These are phyloP conservation scores for Argya squamiceps DNA, from an alignment of 2,797 vertebrate species.

Conservation along the genomic window DNA sequence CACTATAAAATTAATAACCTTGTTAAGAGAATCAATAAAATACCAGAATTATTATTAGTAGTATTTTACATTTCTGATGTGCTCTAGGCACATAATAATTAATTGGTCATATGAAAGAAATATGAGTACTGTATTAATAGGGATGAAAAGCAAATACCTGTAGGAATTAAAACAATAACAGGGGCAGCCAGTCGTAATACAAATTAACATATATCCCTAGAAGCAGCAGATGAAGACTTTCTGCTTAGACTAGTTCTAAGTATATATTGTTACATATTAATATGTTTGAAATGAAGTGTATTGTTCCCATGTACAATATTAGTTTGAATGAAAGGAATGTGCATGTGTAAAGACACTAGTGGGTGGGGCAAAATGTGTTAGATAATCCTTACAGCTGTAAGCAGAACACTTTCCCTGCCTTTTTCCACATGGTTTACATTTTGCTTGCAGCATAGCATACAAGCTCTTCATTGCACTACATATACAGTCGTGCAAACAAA, in stretches of 20 bases:
- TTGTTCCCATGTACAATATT: not conserved
- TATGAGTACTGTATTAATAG: not conserved
- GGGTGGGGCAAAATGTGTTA: not conserved
- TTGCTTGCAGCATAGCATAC: not conserved
- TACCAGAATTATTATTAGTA: not conserved
- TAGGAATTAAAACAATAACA: not conserved
- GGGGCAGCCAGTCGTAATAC: not conserved
- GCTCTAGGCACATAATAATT: not conserved
- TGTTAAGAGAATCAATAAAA: not conserved
- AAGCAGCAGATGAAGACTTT: not conserved
- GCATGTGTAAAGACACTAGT: not conserved
- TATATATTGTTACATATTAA: not conserved
- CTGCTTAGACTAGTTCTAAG: not conserved
- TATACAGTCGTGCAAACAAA: not conserved
- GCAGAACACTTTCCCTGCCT: not conserved
- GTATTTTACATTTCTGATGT: not conserved
- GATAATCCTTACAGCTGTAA: not conserved
- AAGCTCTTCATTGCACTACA: not conserved
- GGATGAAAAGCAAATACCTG: not conserved
- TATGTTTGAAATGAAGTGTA: not conserved
- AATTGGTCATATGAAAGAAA: not conserved
- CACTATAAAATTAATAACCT: not conserved
- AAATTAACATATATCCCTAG: not conserved
- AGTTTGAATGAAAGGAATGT: not conserved
- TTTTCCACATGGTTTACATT: not conserved